Conservation (phyloP, 2,797 vertebrate species). For the Phrynocephalus vlangalii region DNA sequence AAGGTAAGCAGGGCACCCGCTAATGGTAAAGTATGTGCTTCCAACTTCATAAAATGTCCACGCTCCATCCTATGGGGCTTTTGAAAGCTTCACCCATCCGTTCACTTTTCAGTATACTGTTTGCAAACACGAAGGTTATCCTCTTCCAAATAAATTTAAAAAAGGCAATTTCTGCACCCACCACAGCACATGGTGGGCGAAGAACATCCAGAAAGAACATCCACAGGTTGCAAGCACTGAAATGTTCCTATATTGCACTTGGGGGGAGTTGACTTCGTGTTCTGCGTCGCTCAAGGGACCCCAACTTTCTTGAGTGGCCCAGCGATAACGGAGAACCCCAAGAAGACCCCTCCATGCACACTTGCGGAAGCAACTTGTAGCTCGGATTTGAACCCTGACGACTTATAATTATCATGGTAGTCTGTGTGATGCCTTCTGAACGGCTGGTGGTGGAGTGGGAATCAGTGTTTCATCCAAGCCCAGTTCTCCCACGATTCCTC, state of each 20-base stretch:
- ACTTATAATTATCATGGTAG: too few species aligned
- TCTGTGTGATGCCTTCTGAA: too few species aligned
- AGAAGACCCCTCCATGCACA: too few species aligned
- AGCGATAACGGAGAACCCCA: too few species aligned
- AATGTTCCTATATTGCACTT: neutral
- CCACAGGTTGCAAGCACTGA: neutral
- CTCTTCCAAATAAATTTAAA: conserved; percentile 57
- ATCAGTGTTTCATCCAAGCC: neutral
- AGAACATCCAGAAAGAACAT: neutral
- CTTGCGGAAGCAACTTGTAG: too few species aligned
- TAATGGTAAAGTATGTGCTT: too few species aligned
- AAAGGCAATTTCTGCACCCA: conserved; percentile 37
- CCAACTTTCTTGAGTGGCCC: neutral
- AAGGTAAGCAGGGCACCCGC: conserved; percentile 17
- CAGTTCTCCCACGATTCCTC: neutral
- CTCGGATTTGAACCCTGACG: too few species aligned
- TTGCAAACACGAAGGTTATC: conserved; percentile 27
- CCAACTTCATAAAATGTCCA: neutral
- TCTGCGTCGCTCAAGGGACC: neutral
- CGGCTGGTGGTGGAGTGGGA: too few species aligned
- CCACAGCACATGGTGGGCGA: neutral
- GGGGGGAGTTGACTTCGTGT: neutral
- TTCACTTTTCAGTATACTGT: neutral
- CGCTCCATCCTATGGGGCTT: too few species aligned
- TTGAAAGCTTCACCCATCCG: too few species aligned